These are phyloP conservation scores for Enteromius argenteus DNA, from an alignment of 2,797 vertebrate genomes.

Conservation along the genomic window DNA sequence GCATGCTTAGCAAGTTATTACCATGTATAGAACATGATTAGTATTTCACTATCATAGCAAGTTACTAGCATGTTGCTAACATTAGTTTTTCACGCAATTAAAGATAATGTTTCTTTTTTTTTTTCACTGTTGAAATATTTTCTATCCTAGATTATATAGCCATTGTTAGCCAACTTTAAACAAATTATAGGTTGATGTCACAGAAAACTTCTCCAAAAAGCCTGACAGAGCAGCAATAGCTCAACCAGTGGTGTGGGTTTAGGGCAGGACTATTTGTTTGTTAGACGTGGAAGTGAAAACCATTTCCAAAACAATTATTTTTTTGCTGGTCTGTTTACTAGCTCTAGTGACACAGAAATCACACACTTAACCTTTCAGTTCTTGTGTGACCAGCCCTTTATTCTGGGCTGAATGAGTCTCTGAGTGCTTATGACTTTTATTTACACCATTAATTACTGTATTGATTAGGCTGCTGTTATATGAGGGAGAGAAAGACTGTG, in stretches of 20 bases:
- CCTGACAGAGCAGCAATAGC: not conserved
- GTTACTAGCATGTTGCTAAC: too few relatives aligned
- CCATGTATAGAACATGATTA: too few relatives aligned
- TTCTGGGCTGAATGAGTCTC: slow-evolving; percentile 16
- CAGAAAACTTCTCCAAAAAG: not conserved
- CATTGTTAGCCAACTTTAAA: not conserved
- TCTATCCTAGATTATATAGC: not conserved
- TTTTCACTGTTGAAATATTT: not conserved
- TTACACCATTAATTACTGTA: slow-evolving; percentile 73
- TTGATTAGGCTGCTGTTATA: slow-evolving; percentile 67
- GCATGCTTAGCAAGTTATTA: too few relatives aligned
- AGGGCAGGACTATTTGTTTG: not conserved
- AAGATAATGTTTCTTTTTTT: too few relatives aligned
- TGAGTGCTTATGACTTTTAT: slow-evolving; percentile 57
- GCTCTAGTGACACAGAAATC: slow-evolving; percentile 5
- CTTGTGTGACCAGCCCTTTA: not conserved
- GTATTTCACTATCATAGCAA: too few relatives aligned
- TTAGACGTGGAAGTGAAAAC: not conserved
- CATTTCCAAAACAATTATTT: not conserved
- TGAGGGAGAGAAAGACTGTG: slow-evolving; percentile 56
- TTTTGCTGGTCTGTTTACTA: not conserved
- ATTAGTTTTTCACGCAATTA: not conserved
- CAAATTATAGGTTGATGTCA: not conserved
- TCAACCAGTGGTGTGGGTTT: not conserved
- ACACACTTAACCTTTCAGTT: slow-evolving; percentile 21